Conservation (phyloP, 1,140 invertebrate genomes). For the Trachelipus rathkii region DNA sequence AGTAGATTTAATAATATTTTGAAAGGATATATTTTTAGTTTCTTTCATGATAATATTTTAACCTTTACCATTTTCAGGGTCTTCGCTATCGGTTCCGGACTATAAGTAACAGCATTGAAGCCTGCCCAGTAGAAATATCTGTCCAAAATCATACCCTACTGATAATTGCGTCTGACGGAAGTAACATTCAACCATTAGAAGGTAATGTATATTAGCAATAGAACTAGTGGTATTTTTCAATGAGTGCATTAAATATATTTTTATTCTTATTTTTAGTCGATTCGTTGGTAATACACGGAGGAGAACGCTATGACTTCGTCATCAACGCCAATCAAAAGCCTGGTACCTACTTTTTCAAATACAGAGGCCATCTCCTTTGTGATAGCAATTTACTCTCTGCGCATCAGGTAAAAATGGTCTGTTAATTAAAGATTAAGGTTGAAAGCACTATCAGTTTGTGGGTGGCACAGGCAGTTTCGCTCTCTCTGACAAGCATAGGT, state of each 20-base stretch:
- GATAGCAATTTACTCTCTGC: constrained; percentile 71
- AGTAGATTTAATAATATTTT: too few species aligned
- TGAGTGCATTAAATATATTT: neutral
- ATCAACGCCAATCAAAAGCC: constrained; percentile 63
- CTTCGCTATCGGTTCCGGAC: constrained; percentile 73
- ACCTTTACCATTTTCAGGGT: constrained; percentile 53
- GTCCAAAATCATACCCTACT: constrained; percentile 76
- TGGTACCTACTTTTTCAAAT: constrained; percentile 78
- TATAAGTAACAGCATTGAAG: constrained; percentile 80
- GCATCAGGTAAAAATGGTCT: constrained; percentile 60
- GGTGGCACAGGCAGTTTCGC: too few species aligned
- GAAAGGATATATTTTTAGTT: too few species aligned
- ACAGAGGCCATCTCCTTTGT: constrained; percentile 79
- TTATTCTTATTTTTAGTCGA: constrained; percentile 55
- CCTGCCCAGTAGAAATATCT: constrained; percentile 79
- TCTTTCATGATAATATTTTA: too few species aligned
- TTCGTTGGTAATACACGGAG: constrained; percentile 75
- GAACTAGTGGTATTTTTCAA: too few species aligned
- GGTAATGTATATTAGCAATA: constrained; percentile 53
- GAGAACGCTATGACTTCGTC: constrained; percentile 82
- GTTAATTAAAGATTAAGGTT: too few species aligned
- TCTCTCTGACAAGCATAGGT: too few species aligned
- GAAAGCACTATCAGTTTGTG: too few species aligned
- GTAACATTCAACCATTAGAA: constrained; percentile 67
- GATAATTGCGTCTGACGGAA: constrained; percentile 74